Base-by-base conservation (phyloP, 2,113 vertebrate genomes). In the Prochilodus magdalenae region DNA sequence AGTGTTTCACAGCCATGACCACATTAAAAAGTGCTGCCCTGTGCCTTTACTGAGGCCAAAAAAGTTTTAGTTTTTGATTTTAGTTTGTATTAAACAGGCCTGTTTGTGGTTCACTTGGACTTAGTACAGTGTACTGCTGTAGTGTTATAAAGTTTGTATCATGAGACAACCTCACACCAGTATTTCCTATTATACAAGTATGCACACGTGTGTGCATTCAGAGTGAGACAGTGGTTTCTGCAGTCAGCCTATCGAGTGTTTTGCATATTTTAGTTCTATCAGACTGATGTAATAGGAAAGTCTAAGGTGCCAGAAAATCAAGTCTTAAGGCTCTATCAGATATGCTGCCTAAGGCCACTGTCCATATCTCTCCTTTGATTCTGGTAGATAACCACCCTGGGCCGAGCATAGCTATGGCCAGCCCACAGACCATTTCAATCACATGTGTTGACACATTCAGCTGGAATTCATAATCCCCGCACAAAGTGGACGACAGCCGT, bases 371-470 rank as follows among this genome's bases (percentile, higher is more conserved):
- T n/a, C 5, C 47, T 60, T 44, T 70, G 63, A 44, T 11, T 44
- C 5, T 11, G 40, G 40, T 5, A 44, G 40, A 77, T 75, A 78
- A 78, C 14, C 60, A 1, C 49, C 22, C 29, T 16, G 29, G 78
- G 77, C 49, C 20, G 71, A 29, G 79, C 59, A 18, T 49, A 62
- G 67, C 66, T 73, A 66, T 53, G 57, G 65, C 62, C 59, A 7
- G 44, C 59, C 53, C 59, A 1, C 10, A 33, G 57, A 20, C 72
- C 30, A 30, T 59, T 33, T 67, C 53, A 65, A 40, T 70, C 77
- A 74, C 73, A 71, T n/a, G 47, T 49, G 85, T 33, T 69, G 71
- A 75, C 74, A 80, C 72, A 62, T 83, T 76, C 65, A 36, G 55
- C 76, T 24, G 18, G 65, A 79, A 77, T 78, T 65, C 66, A 53